Evolutionary conservation across 2,113 vertebrate species (phyloP).

Genomic region (Camelus dromedarius): DNA sequence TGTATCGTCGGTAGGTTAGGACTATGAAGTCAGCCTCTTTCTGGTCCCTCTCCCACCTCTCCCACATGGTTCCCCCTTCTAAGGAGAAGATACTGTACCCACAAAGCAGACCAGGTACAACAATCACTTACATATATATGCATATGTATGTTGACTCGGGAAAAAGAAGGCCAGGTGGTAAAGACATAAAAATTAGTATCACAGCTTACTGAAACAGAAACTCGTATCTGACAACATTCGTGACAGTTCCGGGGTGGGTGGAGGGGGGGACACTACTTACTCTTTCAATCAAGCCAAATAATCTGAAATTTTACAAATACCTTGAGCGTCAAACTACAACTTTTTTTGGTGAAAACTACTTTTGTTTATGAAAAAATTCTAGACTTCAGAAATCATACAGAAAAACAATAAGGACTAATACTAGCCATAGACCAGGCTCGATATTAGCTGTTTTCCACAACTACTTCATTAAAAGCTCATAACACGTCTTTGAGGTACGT

Average conservation of each 20-base stretch:
- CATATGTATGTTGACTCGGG: not conserved
- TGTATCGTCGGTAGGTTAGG: not conserved
- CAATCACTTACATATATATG: not conserved
- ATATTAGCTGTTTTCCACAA: not conserved
- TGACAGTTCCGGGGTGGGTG: not conserved
- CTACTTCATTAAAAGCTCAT: not conserved
- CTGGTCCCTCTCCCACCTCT: not conserved
- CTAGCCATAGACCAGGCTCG: not conserved
- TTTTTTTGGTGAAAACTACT: constrained; percentile 22
- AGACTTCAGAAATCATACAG: not conserved
- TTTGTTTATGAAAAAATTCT: constrained; percentile 43
- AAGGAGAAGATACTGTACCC: not conserved
- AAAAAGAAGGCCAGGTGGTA: not conserved
- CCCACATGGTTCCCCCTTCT: not conserved
- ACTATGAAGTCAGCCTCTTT: not conserved
- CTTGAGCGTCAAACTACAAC: not conserved
- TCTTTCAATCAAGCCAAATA: not conserved
- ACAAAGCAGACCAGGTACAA: not conserved
- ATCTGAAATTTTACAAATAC: not conserved
- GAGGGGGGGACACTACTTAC: not conserved
- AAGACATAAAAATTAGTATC: not conserved
- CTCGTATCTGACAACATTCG: not conserved
- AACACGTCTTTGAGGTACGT: not conserved
- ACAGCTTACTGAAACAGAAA: not conserved
- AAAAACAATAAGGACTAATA: not conserved